These are phyloP conservation scores for Ylistrum balloti DNA, from an alignment of 1,140 invertebrate species.

Conservation along the genomic window DNA sequence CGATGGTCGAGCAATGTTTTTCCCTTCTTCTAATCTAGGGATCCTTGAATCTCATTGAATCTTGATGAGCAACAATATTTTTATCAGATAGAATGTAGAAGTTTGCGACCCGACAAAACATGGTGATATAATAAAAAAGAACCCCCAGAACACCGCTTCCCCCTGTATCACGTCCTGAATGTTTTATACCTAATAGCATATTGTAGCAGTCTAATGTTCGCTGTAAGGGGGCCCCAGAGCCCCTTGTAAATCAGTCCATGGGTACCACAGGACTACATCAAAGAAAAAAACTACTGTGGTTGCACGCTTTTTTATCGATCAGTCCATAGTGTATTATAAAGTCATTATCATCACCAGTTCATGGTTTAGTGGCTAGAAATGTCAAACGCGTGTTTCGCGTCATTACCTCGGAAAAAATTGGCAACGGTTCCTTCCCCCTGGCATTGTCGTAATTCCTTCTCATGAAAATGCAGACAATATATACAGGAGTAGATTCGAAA, in stretches of 20 bases:
- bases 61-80: too few species aligned
- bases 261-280: background rate
- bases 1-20: too few species aligned
- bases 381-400: background rate
- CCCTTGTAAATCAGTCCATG: background rate
- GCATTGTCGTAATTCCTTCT: background rate
- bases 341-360: background rate
- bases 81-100: background rate
- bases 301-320: conserved; percentile 11
- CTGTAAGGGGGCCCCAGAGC: background rate
- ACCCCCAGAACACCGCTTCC: too few species aligned
- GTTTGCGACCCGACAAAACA: background rate
- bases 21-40: too few species aligned
- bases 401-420: background rate
- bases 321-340: background rate
- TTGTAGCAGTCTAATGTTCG: background rate
- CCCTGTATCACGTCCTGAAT: background rate
- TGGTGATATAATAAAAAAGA: too few species aligned
- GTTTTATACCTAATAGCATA: background rate
- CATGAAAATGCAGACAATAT: too few species aligned
- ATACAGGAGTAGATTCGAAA: too few species aligned
- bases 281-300: background rate
- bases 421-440: background rate
- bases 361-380: background rate
- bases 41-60: too few species aligned